Conservation (phyloP, 2,113 vertebrate genomes). For the Copsychus sechellarum region DNA sequence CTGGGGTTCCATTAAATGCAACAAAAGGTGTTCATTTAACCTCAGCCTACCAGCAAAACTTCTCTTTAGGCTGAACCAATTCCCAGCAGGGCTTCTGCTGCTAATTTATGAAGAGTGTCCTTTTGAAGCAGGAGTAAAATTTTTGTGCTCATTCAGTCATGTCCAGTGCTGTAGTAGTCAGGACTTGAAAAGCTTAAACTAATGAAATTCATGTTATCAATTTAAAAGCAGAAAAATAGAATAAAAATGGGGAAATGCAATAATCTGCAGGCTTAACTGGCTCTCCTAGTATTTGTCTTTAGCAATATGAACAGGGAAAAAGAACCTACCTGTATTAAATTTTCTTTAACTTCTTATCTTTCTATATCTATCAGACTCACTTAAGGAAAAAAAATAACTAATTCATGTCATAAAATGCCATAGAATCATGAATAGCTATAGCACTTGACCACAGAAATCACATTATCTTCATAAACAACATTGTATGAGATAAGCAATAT, state of each 20-base stretch:
- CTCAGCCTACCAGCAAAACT: background rate
- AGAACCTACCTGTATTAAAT: background rate
- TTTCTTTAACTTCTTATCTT: background rate
- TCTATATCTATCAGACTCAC: background rate
- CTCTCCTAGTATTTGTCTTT: background rate
- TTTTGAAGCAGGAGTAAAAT: background rate
- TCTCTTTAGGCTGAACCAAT: background rate
- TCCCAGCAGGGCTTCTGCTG: background rate
- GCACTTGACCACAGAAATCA: background rate
- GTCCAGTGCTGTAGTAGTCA: background rate
- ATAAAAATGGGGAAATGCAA: background rate
- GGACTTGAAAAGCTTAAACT: background rate
- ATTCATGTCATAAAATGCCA: background rate
- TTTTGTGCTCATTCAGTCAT: background rate
- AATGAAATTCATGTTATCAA: background rate
- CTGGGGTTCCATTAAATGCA: background rate
- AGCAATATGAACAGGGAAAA: background rate
- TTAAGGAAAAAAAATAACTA: conserved; percentile 9
- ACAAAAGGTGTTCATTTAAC: background rate
- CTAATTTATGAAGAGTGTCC: background rate
- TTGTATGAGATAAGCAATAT: background rate
- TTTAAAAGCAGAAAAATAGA: background rate
- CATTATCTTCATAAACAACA: background rate
- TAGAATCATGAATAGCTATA: background rate
- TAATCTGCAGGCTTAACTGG: background rate